Evolutionary conservation across 2,113 vertebrate genomes (phyloP).

Genomic region (Pleuronectes platessa): DNA sequence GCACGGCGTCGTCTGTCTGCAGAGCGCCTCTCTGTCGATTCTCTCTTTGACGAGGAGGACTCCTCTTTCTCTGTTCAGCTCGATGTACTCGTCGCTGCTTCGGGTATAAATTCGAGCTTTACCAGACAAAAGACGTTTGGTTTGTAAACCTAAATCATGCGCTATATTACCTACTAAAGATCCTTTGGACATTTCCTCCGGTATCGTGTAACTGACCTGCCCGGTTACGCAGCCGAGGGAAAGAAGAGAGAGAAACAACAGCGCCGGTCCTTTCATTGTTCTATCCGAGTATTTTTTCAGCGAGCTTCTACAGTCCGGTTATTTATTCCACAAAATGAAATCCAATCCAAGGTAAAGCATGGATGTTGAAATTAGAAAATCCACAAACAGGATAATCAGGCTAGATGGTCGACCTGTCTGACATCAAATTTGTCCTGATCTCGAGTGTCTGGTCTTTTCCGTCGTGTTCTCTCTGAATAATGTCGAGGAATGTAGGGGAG

Average conservation of each 20-base stretch:
- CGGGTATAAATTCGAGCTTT: conserved; percentile 60
- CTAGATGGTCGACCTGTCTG: too few relatives aligned
- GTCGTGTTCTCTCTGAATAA: not conserved
- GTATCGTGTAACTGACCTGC: conserved; percentile 65
- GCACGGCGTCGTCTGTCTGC: conserved; percentile 72
- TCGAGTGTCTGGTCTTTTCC: not conserved
- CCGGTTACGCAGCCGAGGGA: conserved; percentile 24
- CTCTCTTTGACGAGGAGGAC: conserved; percentile 77
- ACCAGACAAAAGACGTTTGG: conserved; percentile 66
- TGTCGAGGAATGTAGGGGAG: too few relatives aligned
- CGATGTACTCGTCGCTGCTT: conserved; percentile 71
- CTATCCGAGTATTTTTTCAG: conserved; percentile 1
- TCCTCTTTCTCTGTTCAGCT: conserved; percentile 66
- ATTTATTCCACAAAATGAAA: conserved; percentile 31
- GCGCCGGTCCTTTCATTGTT: conserved; percentile 70
- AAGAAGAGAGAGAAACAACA: conserved; percentile 48
- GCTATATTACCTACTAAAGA: conserved; percentile 81
- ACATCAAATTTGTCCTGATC: not conserved
- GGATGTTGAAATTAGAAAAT: too few relatives aligned
- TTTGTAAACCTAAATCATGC: conserved; percentile 73
- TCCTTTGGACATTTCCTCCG: conserved; percentile 80
- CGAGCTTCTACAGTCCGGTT: too few relatives aligned
- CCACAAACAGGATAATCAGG: too few relatives aligned
- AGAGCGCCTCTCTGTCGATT: conserved; percentile 80
- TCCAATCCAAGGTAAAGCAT: not conserved